phyloP scores from a whole-genome alignment of 2,797 vertebrate genomes.

The Falco naumanni region DNA sequence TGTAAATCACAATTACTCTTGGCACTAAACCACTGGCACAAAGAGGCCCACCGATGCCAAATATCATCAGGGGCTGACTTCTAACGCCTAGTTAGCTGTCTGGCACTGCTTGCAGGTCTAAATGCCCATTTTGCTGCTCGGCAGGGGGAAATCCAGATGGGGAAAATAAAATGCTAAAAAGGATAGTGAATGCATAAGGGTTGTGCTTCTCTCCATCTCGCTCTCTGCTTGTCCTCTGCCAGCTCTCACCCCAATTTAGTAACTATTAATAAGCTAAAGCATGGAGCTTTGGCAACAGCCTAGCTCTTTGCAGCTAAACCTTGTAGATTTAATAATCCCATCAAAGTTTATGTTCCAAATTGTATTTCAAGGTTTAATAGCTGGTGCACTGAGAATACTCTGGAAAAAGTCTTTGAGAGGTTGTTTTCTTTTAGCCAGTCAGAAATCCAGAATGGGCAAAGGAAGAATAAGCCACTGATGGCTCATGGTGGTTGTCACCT shows the following conservation, averaged over 20 bases:
- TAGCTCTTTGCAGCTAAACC: conserved; percentile 51
- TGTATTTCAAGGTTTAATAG: conserved; percentile 67
- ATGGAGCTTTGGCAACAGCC: conserved; percentile 38
- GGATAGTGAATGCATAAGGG: conserved; percentile 4
- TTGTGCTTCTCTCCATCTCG: conserved; percentile 2
- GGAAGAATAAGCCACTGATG: not conserved
- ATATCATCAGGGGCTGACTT: conserved; percentile 54
- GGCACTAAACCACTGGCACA: conserved; percentile 78
- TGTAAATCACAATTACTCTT: conserved; percentile 82
- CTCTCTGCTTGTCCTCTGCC: conserved; percentile 53
- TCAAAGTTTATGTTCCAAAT: conserved; percentile 60
- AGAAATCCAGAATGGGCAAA: not conserved
- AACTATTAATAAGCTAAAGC: conserved; percentile 65
- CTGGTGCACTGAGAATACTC: not conserved
- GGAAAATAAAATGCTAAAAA: conserved; percentile 54
- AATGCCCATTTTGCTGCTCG: conserved; percentile 45
- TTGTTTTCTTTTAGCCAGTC: not conserved
- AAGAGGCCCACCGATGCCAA: conserved; percentile 72
- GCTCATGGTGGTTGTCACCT: not conserved
- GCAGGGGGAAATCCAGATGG: conserved; percentile 68
- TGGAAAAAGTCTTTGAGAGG: conserved; percentile 20
- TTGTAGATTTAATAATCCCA: conserved; percentile 71
- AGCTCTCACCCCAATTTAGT: conserved; percentile 62
- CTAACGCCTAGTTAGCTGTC: conserved; percentile 63
- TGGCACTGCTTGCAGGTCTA: conserved; percentile 21